Base-by-base conservation (phyloP, 64 coral and sea anemone species). In the Dendronephthya gigantea region DNA sequence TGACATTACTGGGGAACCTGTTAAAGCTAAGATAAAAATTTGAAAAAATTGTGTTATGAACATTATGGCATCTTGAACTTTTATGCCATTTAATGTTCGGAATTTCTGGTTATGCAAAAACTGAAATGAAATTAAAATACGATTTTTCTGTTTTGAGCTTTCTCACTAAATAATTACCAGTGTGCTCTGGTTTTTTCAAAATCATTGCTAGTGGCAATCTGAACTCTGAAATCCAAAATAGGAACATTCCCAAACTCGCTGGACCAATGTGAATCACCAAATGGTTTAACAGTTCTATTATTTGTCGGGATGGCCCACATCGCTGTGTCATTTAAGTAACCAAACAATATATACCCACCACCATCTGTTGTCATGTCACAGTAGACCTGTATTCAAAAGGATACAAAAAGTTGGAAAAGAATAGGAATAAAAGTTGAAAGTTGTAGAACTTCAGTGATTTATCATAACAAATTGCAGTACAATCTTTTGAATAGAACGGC, bases 361-460 rank as follows among this genome's bases (percentile, higher is more conserved):
- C 69, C 69, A 75, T 75, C 69, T 14, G 69, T 75, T 27, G 69
- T 16, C 69, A 75, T 75, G 30, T 75, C 69, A 29, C 69, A 75
- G 2, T 27, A 75, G 25, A 75, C 69, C 69, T 75, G 13, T n/a
- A n/a, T n/a, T 8, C 4, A 75, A 34, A 33, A 45, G 41, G 4
- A 58, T 22, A 10, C 17, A 45, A 6, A 45, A 45, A 11, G 11
- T n/a, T n/a, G n/a, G n/a, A n/a, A n/a, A n/a, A n/a, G n/a, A n/a
- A n/a, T n/a, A n/a, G n/a, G n/a, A n/a, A n/a, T n/a, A 45, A 45
- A 45, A 45, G 41, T 11, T 45, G 11, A 6, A 11, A 45, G 11
- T n/a, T n/a, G n/a, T n/a, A n/a, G n/a, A n/a, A n/a, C n/a, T n/a
- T n/a, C n/a, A n/a, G n/a, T n/a, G n/a, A n/a, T n/a, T n/a, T n/a